Evolutionary conservation across 2,888 invertebrate species (phyloP), one percentile per base, ranked within the genome.

Genomic region (Tyria jacobaeae): DNA sequence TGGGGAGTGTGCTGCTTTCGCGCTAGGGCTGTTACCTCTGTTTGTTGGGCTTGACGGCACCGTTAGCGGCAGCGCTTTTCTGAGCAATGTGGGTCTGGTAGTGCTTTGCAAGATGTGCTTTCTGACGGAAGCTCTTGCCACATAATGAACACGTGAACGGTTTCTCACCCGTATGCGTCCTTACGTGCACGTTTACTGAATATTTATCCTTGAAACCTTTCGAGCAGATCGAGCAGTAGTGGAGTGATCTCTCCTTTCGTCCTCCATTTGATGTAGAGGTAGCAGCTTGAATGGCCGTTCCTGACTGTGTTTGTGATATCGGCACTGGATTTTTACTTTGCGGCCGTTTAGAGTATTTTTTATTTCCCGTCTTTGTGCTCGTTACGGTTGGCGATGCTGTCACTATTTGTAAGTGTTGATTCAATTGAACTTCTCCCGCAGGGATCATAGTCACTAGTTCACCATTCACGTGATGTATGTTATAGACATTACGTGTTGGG

Each of bases 131-230:
- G 83, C 97, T 97, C 89, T 98, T 98, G 70, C 98, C 98, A 88
- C 99, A 99, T 62, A 99, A 95, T 21, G 97, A 97, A 88, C 99
- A 99, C 39, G 97, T 96, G 89, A 99, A 99, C 0, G 99, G 99
- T 85, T 99, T 99, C 89, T 99, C 99, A 0, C 99, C 99, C 0
- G 99, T 99, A 87, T 99, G 99, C 31, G 99, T 99, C 78, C 99
- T 95, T 76, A 99, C 98, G 90, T 99, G 99, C 52, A 99, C 99
- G 88, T 99, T 99, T 60, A 99, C 98, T 67, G 99, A 97, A 95
- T 99, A 99, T 89, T 98, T 98, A 89, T 98, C 98, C 89, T 98
- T 98, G 91, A 98, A 98, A 5, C 98, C 98, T 86, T 98, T 98
- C 79, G 97, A 97, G 90, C 98, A 99, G 89, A 99, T 97, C 87